These are phyloP conservation scores for Gymnocephalus cernua DNA, from an alignment of 2,113 vertebrate genomes.

Conservation along the genomic window DNA sequence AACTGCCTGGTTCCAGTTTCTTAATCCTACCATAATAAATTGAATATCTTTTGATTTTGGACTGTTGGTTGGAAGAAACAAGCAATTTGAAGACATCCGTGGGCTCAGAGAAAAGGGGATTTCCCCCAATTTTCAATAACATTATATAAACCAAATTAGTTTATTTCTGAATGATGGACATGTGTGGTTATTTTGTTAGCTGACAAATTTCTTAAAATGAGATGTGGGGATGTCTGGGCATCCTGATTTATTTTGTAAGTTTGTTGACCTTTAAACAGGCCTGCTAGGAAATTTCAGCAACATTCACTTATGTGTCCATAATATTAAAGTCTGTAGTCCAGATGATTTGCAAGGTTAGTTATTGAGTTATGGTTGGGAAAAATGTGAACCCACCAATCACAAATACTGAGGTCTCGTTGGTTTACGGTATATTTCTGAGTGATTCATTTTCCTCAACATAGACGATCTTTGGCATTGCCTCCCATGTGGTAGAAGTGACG, in stretches of 20 bases:
- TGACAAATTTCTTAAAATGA: background rate
- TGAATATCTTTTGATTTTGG: background rate
- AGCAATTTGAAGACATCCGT: background rate
- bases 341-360: background rate
- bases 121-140: background rate
- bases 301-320: background rate
- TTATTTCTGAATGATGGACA: background rate
- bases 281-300: background rate
- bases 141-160: background rate
- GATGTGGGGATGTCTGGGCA: background rate
- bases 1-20: background rate
- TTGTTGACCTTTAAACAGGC: background rate
- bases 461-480: constrained; percentile 59
- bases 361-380: too few relatives aligned
- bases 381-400: background rate
- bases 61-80: background rate
- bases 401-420: background rate
- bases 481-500: background rate
- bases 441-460: background rate
- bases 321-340: background rate
- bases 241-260: background rate
- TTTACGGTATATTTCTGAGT: background rate
- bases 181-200: background rate
- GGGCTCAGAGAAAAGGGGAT: background rate
- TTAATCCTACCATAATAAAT: background rate